Evolutionary conservation across 2,113 vertebrate genomes (phyloP).

Genomic region (Okapia johnstoni): DNA sequence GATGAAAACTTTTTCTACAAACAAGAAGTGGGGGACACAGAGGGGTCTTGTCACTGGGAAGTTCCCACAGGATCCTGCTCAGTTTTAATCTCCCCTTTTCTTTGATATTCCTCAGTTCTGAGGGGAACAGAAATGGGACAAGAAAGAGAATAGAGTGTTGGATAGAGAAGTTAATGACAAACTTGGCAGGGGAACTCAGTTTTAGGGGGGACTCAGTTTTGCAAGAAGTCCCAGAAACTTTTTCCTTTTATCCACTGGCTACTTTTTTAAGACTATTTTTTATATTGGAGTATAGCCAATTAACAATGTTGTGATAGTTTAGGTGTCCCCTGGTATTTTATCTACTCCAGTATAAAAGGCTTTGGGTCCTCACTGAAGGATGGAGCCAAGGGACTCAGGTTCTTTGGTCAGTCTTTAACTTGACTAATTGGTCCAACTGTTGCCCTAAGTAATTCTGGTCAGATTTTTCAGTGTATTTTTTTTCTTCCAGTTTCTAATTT

Average conservation of each 20-base stretch:
- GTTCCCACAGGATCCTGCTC: not conserved
- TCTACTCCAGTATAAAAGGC: not conserved
- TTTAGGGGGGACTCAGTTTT: not conserved
- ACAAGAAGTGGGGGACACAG: not conserved
- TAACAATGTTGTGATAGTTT: not conserved
- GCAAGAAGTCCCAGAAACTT: not conserved
- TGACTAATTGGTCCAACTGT: not conserved
- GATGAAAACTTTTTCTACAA: not conserved
- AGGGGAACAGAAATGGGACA: not conserved
- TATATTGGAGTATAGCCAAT: not conserved
- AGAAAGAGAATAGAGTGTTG: not conserved
- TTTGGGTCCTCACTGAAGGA: not conserved
- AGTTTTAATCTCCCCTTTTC: not conserved
- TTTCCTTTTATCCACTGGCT: not conserved
- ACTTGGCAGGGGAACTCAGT: not conserved
- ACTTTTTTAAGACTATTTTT: not conserved
- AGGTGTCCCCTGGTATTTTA: not conserved
- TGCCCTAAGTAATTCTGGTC: not conserved
- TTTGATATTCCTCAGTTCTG: not conserved
- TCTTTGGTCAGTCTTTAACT: not conserved
- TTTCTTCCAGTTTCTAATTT: not conserved
- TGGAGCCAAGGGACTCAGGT: not conserved
- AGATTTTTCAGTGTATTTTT: not conserved
- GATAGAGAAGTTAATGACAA: not conserved
- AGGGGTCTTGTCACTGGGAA: not conserved